phyloP scores from a whole-genome alignment of 1,140 invertebrate genomes.

The Drosophila miranda region DNA sequence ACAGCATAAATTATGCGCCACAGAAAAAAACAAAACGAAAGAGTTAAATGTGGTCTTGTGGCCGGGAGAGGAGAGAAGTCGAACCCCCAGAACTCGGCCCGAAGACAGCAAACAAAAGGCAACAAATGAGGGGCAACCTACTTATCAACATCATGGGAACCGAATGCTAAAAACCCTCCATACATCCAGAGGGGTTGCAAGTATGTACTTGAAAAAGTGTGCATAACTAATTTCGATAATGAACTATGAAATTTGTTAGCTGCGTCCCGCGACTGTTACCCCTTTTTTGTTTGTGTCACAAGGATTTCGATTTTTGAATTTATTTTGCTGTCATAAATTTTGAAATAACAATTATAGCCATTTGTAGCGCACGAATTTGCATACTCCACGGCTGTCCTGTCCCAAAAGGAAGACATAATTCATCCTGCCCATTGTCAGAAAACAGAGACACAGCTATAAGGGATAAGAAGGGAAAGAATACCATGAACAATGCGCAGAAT shows the following conservation, averaged over 20 bases:
- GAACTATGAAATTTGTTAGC: slow-evolving; percentile 70
- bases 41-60: slow-evolving; percentile 77
- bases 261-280: slow-evolving; percentile 21
- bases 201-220: slow-evolving; percentile 51
- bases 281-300: slow-evolving; percentile 29
- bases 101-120: slow-evolving; percentile 41
- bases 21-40: slow-evolving; percentile 45
- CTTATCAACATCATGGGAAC: slow-evolving; percentile 66
- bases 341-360: slow-evolving; percentile 77
- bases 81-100: slow-evolving; percentile 22
- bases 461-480: too few species aligned
- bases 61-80: slow-evolving; percentile 23
- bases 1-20: slow-evolving; percentile 75
- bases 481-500: too few species aligned
- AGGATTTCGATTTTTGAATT: slow-evolving; percentile 54
- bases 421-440: slow-evolving; percentile 49
- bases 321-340: slow-evolving; percentile 78
- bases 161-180: slow-evolving; percentile 16
- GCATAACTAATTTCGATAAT: slow-evolving; percentile 78
- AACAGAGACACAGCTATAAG: too few species aligned
- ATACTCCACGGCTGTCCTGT: slow-evolving; percentile 46
- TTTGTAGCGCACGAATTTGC: slow-evolving; percentile 55
- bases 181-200: slow-evolving; percentile 45
- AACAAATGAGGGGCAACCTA: slow-evolving; percentile 58
- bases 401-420: slow-evolving; percentile 46